Percentiles rank a stretch among this genome's conserved stretches.
Evolutionary conservation across 2,113 vertebrate genomes (phyloP).

Genomic region (Onychostruthus taczanowskii): DNA sequence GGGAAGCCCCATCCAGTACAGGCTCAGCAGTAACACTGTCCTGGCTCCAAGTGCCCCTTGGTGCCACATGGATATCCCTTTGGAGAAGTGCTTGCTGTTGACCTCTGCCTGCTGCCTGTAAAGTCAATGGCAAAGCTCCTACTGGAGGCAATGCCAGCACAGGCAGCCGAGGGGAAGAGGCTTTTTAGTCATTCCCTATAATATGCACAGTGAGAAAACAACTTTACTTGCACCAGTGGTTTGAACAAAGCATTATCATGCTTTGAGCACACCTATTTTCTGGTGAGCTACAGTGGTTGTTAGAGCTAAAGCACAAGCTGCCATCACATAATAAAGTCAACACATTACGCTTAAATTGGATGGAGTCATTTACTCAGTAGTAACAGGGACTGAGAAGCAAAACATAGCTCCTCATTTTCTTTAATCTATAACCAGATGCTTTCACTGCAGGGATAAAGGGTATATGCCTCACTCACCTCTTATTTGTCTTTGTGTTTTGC

Average conservation of each 20-base stretch:
- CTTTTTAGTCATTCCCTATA: neutral
- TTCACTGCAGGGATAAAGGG: conserved; percentile 25
- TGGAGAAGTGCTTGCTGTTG: neutral
- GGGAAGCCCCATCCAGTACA: neutral
- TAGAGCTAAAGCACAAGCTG: conserved; percentile 39
- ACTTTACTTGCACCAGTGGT: neutral
- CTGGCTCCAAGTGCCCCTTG: neutral
- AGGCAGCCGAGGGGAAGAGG: neutral
- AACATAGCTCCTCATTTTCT: conserved; percentile 31
- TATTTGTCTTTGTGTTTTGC: neutral
- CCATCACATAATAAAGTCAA: conserved; percentile 48
- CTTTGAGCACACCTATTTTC: conserved; percentile 43
- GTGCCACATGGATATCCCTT: neutral
- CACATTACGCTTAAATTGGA: conserved; percentile 66
- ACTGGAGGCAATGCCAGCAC: accelerated
- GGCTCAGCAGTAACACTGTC: neutral
- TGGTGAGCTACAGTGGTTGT: conserved; percentile 21
- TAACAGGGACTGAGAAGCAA: conserved; percentile 43
- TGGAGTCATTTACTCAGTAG: conserved; percentile 57
- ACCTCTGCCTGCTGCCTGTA: neutral
- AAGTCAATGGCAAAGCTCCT: neutral
- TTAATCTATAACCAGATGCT: conserved; percentile 39
- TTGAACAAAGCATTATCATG: neutral
- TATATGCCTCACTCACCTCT: neutral
- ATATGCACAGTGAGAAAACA: neutral